Evolutionary conservation across 2,113 vertebrate species (phyloP), one percentile per base, ranked within the genome.

Genomic region (Xiphias gladius): DNA sequence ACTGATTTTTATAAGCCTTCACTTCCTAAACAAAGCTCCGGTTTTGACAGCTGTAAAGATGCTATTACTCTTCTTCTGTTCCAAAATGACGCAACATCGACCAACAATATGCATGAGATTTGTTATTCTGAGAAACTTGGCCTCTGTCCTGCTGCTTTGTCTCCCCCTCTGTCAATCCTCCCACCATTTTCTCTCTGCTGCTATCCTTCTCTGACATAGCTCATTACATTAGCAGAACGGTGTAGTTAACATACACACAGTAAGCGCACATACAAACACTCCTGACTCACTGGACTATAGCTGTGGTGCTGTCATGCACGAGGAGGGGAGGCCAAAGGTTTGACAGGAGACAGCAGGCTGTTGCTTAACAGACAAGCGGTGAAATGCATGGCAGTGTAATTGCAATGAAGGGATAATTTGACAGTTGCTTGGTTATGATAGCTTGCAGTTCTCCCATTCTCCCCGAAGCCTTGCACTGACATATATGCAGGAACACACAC

Each of bases 321-420:
- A 35, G 62, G 35, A 54, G 22, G 46, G 77, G 80, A 39, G 79
- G 82, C 84, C 41, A 59, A 80, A 83, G 88, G 89, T 88, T 43
- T 92, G 91, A 89, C 86, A 88, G 86, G 79, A 84, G 88, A 84
- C 88, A 84, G 73, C 68, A 67, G 64, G 85, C 83, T 80, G 85
- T 86, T 91, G 73, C 87, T 87, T 74, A 83, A 91, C 91, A 88
- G 91, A 90, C 88, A 83, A 72, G 83, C 77, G 22, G 78, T 74
- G 82, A 73, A 90, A 87, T 73, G 48, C 76, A 73, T 89, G 88
- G 83, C 82, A 46, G 79, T 84, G 83, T 87, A 92, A 94, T 90
- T 94, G 88, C 66, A 91, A 75, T 91, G 88, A 93, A 77, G 70
- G 87, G 83, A 92, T 92, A 73, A 93, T 94, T 91, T 93, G 92